Base-by-base conservation (phyloP, 2,888 invertebrate species). In the Parapristionchus giblindavisi region DNA sequence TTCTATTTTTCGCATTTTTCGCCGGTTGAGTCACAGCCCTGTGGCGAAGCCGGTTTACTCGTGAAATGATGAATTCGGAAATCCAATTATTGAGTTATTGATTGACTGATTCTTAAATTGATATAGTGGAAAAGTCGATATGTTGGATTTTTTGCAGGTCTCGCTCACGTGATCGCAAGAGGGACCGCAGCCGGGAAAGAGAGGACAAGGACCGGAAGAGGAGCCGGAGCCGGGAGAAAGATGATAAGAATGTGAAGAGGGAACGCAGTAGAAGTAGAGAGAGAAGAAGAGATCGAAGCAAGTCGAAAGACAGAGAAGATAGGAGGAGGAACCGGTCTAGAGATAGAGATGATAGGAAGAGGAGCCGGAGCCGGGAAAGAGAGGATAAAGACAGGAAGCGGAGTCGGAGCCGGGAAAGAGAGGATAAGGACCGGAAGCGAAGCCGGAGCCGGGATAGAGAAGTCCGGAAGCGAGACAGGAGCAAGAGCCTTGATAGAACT, bases 311-410 rank as follows among this genome's bases (percentile, higher is more conserved):
- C n/a, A n/a, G n/a, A n/a, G n/a, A n/a, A n/a, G n/a, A n/a, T n/a
- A 38, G 61, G 14, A 63, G 63, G 27, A 38, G 63, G 24, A 24
- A 21, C 61, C 61, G 61, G 17, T 38, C 38, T 29, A 17, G 63
- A 1, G 61, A 61, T 17, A 38, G 61, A 2, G 43, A 43, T 43
- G 17, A 17, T 8, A 61, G 40, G 38, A 40, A 61, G 24, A 38
- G 61, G 61, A 61, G 61, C 38, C 61, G 61, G 61, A 61, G 61
- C 61, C 61, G 61, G 32, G 61, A 61, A 29, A 65, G 63, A 43
- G n/a, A n/a, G n/a, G n/a, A n/a, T n/a, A n/a, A n/a, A n/a, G 63
- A 65, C 63, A 40, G 63, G 17, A 65, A 65, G 63, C 38, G 63
- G 32, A 43, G 43, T n/a, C n/a, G n/a, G n/a, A n/a, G n/a, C 43